Evolutionary conservation across 2,888 invertebrate genomes (phyloP), one percentile per base, ranked within the genome.

Genomic region (Drosophila recens): DNA sequence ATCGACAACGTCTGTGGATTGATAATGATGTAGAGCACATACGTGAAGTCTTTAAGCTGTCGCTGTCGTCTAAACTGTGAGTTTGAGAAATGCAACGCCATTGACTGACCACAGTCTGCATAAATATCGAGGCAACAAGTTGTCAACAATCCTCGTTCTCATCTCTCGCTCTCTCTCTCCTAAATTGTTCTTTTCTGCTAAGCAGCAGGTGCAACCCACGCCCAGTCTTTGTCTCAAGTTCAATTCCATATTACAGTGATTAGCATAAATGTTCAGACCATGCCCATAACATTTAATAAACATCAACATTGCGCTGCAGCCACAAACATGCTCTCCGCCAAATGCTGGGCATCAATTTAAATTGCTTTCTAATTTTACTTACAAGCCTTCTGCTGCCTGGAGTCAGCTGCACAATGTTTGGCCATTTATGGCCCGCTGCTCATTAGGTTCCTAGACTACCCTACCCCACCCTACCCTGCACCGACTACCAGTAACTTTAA

Each of bases 331-430:
- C 38, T 49, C 15, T 27, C 20, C 36, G 17, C 53, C 48, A 20
- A 72, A 58, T 66, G 65, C 54, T 56, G 46, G 27, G 59, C 51
- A 64, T 67, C 83, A 82, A 87, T 80, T 89, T 78, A 87, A 89
- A 89, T 89, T 87, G 86, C 88, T 87, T 85, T 89, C 86, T 86
- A 86, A 86, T 86, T 89, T 87, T 77, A 67, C 71, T 42, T 59
- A 76, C 76, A 79, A 78, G 65, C 67, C 57, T 67, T 73, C 72
- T 33, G 10, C 38, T 36, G 33, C 36, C 46, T 36, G 3, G 3
- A 36, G 45, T 57, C 69, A 45, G 71, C 59, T 68, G 79, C 71
- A 77, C 83, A 87, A 81, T 81, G 87, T 83, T 89, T 73, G 80
- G 74, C 88, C 89, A 79, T 89, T 85, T 87, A 86, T 86, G 89